phyloP scores from a whole-genome alignment of 1,140 invertebrate species.

The Tetramorium parvispinum region DNA sequence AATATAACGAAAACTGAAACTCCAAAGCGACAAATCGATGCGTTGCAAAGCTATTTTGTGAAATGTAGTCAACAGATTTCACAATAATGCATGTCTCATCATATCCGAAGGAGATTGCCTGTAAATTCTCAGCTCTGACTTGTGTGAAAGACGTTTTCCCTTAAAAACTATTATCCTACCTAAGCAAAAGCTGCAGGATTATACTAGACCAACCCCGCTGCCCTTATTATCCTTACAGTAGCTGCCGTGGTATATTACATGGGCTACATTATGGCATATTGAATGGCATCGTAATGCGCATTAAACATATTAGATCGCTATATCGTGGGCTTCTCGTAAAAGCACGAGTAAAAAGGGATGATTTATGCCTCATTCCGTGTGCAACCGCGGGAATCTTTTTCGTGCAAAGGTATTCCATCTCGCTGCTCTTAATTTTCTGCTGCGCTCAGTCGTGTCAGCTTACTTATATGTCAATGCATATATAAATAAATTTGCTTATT shows the following conservation, averaged over 20 bases:
- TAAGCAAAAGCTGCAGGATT: conserved; percentile 45
- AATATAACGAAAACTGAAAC: neutral
- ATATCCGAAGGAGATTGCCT: neutral
- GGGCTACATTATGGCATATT: conserved; percentile 51
- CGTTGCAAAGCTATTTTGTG: neutral
- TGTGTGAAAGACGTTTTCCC: conserved; percentile 30
- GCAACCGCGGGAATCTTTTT: conserved; percentile 26
- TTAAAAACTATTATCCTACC: conserved; percentile 43
- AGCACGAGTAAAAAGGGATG: conserved; percentile 50
- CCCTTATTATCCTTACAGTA: conserved; percentile 56
- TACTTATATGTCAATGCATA: neutral
- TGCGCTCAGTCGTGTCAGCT: neutral
- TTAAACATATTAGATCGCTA: conserved; percentile 65
- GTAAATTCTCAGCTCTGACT: conserved; percentile 26
- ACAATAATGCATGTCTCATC: neutral
- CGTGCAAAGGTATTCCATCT: neutral
- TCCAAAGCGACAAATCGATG: neutral
- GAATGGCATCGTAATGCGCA: conserved; percentile 56
- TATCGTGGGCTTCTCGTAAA: conserved; percentile 37
- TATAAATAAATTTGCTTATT: conserved; percentile 28
- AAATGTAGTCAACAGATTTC: neutral
- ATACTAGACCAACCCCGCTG: conserved; percentile 23
- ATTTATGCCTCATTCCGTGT: conserved; percentile 41
- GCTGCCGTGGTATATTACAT: conserved; percentile 23
- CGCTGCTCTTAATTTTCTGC: conserved; percentile 40